Conservation (phyloP, 2,797 vertebrate genomes). For the Falco novaeseelandiae region DNA sequence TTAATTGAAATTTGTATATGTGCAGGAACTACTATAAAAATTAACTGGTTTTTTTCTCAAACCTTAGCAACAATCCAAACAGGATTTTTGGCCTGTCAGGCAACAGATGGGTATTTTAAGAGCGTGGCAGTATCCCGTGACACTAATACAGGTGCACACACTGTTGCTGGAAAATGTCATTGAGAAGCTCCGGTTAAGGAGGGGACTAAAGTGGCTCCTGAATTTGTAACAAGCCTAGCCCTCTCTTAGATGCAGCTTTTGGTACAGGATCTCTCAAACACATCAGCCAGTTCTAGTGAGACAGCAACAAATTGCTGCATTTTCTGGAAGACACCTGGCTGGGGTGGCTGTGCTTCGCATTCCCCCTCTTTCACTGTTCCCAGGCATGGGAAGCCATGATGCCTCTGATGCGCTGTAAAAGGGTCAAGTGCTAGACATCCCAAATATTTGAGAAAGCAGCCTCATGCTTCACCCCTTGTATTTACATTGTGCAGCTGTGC, state of each 20-base stretch:
- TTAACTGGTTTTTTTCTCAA: background rate
- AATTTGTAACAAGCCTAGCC: background rate
- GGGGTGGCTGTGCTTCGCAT: fast-evolving
- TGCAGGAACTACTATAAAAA: background rate
- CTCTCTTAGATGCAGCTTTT: background rate
- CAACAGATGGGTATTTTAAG: conserved; percentile 26
- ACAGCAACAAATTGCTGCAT: background rate
- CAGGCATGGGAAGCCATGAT: background rate
- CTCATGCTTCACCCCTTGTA: background rate
- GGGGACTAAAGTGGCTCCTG: background rate
- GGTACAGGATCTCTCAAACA: background rate
- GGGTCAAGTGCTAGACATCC: background rate
- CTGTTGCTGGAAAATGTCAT: background rate
- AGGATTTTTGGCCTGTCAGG: background rate
- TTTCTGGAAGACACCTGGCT: background rate
- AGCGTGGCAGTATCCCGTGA: background rate
- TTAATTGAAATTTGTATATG: background rate
- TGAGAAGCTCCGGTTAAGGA: background rate
- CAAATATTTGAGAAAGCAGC: background rate
- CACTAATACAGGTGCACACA: background rate
- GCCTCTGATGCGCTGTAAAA: background rate
- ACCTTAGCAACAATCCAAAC: background rate
- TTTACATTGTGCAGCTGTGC: background rate
- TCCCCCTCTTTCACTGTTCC: background rate
- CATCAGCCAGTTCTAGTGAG: background rate